Evolutionary conservation across 2,113 vertebrate species (phyloP), one percentile per base, ranked within the genome.

Genomic region (Sinocyclocheilus grahami): DNA sequence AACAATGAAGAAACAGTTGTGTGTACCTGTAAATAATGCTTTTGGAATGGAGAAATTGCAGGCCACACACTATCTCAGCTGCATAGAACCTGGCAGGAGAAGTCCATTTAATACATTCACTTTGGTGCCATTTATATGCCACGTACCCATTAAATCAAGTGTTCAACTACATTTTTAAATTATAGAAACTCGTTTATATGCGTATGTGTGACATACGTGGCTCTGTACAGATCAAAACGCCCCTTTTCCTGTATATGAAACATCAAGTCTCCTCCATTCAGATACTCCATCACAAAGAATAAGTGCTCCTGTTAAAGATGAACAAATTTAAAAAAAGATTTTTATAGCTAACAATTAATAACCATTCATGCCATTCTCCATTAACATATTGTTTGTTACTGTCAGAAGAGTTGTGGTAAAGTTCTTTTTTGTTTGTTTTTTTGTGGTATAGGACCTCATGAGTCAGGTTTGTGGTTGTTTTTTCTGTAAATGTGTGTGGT

Each of bases 261-360:
- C 98, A 99, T 99, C 88, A 99, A 92, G 86, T 99, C 98, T 2
- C 98, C 98, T 13, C 98, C 98, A 0, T 97, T 99, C 93, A 99
- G 94, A 90, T 99, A 99, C 92, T 99, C 98, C 98, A 99, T 99
- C 37, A 99, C 97, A 22, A 99, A 99, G 94, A 99, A 99, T 86
- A 99, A 94, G 88, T 99, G 97, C 83, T 99, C 98, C 98, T 99
- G 91, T 86, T 85, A 30, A 27, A 55, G 24, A 78, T 55, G 33
- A 78, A 78, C 14, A 30, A 55, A 78, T 4, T 37, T 33, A 33
- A 33, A 33, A 33, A 33, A 33, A 3, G 3, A 42, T 12, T 46
- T 2, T 75, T n/a, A n/a, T 12, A 46, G 72, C 18, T 22, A 24
- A 24, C 5, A 75, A 46, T 46, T 46, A 10, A 24, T 48, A 48